Conservation (phyloP, 2,888 invertebrate genomes). For the Blomia tropicalis region DNA sequence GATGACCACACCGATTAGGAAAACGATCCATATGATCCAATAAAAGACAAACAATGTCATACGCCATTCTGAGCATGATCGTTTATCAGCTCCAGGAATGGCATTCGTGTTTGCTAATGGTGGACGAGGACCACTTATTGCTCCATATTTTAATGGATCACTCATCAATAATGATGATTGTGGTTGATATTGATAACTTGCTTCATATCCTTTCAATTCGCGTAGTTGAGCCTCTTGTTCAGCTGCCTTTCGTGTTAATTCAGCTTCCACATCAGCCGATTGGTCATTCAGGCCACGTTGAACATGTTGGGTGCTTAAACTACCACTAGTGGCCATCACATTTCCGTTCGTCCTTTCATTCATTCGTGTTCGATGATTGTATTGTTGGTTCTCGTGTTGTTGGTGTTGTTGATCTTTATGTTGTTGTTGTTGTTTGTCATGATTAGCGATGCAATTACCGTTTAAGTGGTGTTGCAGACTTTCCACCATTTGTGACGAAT, state of each 20-base stretch:
- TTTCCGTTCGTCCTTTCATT: background rate
- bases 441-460: slow-evolving; percentile 1
- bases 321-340: background rate
- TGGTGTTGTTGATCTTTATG: background rate
- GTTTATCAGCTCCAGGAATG: slow-evolving; percentile 1
- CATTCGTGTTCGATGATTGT: background rate
- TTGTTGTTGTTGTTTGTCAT: background rate
- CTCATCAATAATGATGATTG: background rate
- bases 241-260: background rate
- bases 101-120: background rate
- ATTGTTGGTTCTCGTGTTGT: background rate
- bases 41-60: slow-evolving; percentile 24
- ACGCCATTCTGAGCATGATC: slow-evolving; percentile 19
- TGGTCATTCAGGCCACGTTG: too few species aligned
- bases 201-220: slow-evolving; percentile 12
- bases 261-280: background rate
- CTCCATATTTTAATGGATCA: background rate
- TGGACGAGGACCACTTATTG: background rate
- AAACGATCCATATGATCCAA: slow-evolving; percentile 24
- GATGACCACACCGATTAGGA: slow-evolving; percentile 18
- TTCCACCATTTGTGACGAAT: too few species aligned
- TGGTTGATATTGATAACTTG: background rate
- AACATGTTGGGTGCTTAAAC: background rate
- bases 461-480: background rate
- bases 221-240: slow-evolving; percentile 11